Evolutionary conservation across 2,888 invertebrate genomes (phyloP), one percentile per base, ranked within the genome.

Genomic region (Liopterus haemorrhoidalis): DNA sequence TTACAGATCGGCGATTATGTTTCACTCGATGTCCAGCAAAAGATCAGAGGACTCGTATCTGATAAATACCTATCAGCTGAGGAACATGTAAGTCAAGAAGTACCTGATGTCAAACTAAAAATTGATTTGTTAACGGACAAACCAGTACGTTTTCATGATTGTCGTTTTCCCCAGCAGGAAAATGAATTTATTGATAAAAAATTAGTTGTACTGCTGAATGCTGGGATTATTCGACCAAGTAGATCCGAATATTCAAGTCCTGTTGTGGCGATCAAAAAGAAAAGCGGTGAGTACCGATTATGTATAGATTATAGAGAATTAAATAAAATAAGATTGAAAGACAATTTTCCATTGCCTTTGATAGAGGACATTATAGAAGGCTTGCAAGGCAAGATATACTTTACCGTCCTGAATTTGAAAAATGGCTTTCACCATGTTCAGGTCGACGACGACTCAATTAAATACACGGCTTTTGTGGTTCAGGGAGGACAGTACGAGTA

Each of bases 291-390:
- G 9, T 5, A 45, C 4, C 16, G 51, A n/a, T 16, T 56, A 11
- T 50, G 49, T 11, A 36, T 54, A 1, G 54, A 52, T 27, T 60
- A 45, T 6, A 35, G 58, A 5, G 21, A 22, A 12, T 36, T 62
- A 1, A 63, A 62, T 38, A 25, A 31, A 1, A 42, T 47, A 2
- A 60, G 57, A 1, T 44, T 51, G 0, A 50, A 54, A 1, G 57
- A 60, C 40, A 16, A 53, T 5, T 57, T 56, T 38, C 57, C 59
- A 0, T 28, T 59, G 2, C 56, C 58, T 1, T 41, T n/a, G n/a
- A 54, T 55, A 9, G 53, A 55, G 12, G 51, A 54, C 28, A 43
- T 42, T 15, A 39, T 55, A 20, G 51, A 53, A 12, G 8, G 22
- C 4, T 31, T 56, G 12, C 12, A 28, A 5, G 41, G 43, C 8